These are phyloP conservation scores for Lochmaea capreae DNA, from an alignment of 2,888 invertebrate species.

Conservation along the genomic window DNA sequence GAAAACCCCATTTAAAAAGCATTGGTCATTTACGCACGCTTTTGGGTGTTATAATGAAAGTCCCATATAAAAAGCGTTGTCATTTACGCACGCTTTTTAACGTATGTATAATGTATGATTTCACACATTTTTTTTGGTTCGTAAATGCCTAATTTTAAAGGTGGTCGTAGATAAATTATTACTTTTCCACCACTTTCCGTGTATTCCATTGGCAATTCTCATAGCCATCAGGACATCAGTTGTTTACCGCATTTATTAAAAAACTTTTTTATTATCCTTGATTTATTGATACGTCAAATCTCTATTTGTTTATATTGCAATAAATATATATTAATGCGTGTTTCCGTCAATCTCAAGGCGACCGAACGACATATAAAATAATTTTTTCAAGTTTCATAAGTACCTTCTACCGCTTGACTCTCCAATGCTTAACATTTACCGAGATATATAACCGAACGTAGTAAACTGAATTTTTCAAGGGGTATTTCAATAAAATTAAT, in stretches of 20 bases:
- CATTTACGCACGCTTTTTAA: too few relatives aligned
- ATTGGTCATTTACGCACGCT: too few relatives aligned
- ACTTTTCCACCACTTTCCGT: too few relatives aligned
- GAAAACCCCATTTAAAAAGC: too few relatives aligned
- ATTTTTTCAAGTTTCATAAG: background rate
- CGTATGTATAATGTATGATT: too few relatives aligned
- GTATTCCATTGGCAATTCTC: background rate
- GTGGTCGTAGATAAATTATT: too few relatives aligned
- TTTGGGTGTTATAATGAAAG: too few relatives aligned
- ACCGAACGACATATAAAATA: slow-evolving; percentile 2
- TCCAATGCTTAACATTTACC: background rate
- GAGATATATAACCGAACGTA: background rate
- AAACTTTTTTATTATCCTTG: background rate
- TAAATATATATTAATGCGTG: slow-evolving; percentile 13
- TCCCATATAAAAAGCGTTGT: too few relatives aligned
- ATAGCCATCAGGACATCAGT: background rate
- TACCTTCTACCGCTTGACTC: slow-evolving; percentile 4
- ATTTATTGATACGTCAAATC: slow-evolving; percentile 7
- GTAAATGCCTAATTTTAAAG: too few relatives aligned
- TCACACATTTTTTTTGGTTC: too few relatives aligned
- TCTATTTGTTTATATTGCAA: background rate
- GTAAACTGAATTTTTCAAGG: background rate
- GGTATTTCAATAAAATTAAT: background rate
- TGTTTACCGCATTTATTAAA: background rate
- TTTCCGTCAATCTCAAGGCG: slow-evolving; percentile 21